phyloP scores from a whole-genome alignment of 2,113 vertebrate species.

The Tretioscincus oriximinensis region DNA sequence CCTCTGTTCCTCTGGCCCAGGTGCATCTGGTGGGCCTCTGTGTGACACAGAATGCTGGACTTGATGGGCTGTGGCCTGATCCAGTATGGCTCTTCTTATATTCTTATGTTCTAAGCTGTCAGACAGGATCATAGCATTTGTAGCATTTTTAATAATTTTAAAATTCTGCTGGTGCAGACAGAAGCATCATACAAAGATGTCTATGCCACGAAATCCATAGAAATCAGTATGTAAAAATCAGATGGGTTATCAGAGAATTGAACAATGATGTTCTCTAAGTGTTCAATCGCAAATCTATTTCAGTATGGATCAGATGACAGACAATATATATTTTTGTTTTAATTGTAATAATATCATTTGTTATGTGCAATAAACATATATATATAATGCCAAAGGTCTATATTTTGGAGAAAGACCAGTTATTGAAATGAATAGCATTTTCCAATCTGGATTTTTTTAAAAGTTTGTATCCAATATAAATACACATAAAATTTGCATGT shows the following conservation, averaged over 20 bases:
- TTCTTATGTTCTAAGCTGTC: too few relatives aligned
- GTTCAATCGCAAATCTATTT: neutral
- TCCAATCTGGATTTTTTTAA: constrained; percentile 63
- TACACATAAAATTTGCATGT: constrained; percentile 48
- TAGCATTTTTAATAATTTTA: constrained; percentile 35
- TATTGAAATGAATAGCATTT: constrained; percentile 55
- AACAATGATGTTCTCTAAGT: neutral
- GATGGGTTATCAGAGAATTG: constrained; percentile 48
- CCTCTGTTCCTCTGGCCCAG: too few relatives aligned
- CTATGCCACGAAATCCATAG: neutral
- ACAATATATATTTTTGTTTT: constrained; percentile 60
- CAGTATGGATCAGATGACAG: neutral
- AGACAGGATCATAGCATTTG: constrained; percentile 12
- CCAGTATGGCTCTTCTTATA: too few relatives aligned
- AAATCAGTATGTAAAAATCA: constrained; percentile 37
- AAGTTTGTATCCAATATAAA: constrained; percentile 59
- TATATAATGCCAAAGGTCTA: constrained; percentile 61
- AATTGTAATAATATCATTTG: constrained; percentile 49
- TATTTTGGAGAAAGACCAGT: constrained; percentile 61
- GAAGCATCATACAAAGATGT: constrained; percentile 20
- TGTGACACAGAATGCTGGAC: too few relatives aligned
- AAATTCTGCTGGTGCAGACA: constrained; percentile 41
- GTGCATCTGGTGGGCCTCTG: too few relatives aligned
- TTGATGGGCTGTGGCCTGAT: too few relatives aligned
- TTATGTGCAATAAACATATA: constrained; percentile 56